Base-by-base conservation (phyloP, 2,797 vertebrate genomes). In the Artibeus lituratus region DNA sequence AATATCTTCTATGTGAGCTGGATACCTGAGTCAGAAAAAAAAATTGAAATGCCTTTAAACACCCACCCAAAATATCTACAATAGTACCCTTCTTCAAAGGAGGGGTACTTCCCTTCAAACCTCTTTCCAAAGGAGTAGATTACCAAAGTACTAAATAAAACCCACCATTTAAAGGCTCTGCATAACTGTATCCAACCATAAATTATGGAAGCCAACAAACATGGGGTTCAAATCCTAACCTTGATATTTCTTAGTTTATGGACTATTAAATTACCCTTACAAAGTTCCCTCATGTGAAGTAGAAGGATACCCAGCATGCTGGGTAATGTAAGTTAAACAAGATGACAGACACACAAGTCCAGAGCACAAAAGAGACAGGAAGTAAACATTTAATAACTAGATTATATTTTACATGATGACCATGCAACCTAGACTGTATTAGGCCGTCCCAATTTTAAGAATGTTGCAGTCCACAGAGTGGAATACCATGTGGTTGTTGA, bases 1-100 rank as follows among this genome's bases (percentile, higher is more conserved):
- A 96, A 99, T 99, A 98, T 99, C 99, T 98, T 99, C 99, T 97
- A 99, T 99, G 97, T 99, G 99, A 94, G 99, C 99, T 95, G 99
- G 99, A 98, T 99, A 99, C 99, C 99, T 99, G 92, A 83, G 65
- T 82, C 96, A 97, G 96, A 94, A 93, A 94, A 72, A 92, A 81
- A 95, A 90, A 39, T 73, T 57, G 11, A 92, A 89, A 95, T 67
- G 62, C 59, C 72, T 94, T 92, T 96, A 96, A 96, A 92, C 62
- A 88, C 14, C n/a, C 26, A 65, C 69, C 59, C 29, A 78, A 96
- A 93, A 90, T 32, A 94, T 26, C 21, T 53, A 90, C 94, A 94
- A 87, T 5, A 12, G 53, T 73, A 80, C 26, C 26, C 35, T 96
- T 78, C 47, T n/a, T n/a, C n/a, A n/a, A n/a, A n/a, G n/a, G n/a